Percentiles rank a stretch among this genome's conserved stretches.
Conservation (phyloP, 2,888 invertebrate species). For the Diarsia rubi region DNA sequence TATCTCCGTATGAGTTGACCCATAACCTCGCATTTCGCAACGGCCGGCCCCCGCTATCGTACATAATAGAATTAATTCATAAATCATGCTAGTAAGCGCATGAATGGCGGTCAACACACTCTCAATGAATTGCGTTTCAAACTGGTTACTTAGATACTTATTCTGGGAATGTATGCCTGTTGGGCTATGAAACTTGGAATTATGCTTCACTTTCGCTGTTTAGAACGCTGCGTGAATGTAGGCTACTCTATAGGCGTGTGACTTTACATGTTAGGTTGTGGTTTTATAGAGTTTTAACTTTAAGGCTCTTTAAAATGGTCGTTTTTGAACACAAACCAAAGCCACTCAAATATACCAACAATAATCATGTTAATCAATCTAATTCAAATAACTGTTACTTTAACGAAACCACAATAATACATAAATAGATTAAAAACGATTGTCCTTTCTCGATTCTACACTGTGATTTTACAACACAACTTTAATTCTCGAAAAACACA, state of each 20-base stretch:
- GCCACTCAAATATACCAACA: background rate
- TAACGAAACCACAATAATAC: background rate
- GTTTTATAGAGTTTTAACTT: background rate
- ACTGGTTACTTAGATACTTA: constrained; percentile 53
- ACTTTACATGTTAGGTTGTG: background rate
- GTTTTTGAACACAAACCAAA: background rate
- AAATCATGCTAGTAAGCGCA: constrained; percentile 67
- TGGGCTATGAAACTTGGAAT: constrained; percentile 44
- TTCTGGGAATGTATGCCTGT: constrained; percentile 11
- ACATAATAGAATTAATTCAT: constrained; percentile 72
- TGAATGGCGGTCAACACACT: constrained; percentile 69
- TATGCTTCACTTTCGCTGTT: constrained; percentile 50
- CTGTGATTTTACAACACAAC: background rate
- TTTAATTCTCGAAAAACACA: background rate
- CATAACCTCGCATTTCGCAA: constrained; percentile 64
- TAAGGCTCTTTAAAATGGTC: background rate
- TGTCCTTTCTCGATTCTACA: background rate
- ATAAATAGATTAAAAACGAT: background rate
- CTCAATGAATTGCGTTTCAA: constrained; percentile 63
- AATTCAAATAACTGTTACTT: background rate
- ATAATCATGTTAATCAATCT: background rate
- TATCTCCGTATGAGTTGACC: constrained; percentile 63
- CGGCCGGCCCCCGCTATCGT: constrained; percentile 39
- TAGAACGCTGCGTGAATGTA: background rate
- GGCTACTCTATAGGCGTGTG: background rate